Percentiles rank a stretch among this genome's conserved stretches.
These are phyloP conservation scores for Sturnus vulgaris DNA, from an alignment of 2,113 vertebrate species.

Conservation along the genomic window DNA sequence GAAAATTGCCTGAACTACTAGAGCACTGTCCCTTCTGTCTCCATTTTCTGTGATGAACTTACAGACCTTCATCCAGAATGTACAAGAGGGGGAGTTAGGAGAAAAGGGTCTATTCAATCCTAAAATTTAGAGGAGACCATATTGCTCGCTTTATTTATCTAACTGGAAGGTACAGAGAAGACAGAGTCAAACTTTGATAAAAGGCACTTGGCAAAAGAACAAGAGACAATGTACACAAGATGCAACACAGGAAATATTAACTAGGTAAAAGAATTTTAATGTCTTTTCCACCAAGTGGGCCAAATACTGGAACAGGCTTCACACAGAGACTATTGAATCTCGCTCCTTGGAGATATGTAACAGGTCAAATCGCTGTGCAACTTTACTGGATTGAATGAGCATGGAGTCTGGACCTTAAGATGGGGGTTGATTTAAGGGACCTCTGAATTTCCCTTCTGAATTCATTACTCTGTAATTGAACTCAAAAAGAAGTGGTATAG, in stretches of 20 bases:
- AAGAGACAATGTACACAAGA: neutral
- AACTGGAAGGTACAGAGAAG: neutral
- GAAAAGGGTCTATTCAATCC: neutral
- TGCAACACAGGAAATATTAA: neutral
- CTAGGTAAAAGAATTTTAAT: neutral
- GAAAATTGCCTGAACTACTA: neutral
- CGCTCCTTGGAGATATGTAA: neutral
- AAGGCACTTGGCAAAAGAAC: neutral
- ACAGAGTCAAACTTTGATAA: neutral
- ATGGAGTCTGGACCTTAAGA: neutral
- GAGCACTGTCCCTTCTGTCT: neutral
- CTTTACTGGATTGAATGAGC: neutral
- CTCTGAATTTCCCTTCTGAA: neutral
- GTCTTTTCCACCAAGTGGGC: neutral
- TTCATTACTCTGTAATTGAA: neutral
- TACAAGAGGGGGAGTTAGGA: neutral
- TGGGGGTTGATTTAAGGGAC: neutral
- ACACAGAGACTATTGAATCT: neutral
- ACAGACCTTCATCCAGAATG: fast-evolving
- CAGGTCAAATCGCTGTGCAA: neutral
- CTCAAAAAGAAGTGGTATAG: neutral
- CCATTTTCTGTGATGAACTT: neutral
- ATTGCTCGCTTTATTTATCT: neutral
- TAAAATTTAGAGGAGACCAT: neutral
- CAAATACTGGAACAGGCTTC: neutral